Conservation (phyloP, 2,113 vertebrate genomes). For the Echinops telfairi region DNA sequence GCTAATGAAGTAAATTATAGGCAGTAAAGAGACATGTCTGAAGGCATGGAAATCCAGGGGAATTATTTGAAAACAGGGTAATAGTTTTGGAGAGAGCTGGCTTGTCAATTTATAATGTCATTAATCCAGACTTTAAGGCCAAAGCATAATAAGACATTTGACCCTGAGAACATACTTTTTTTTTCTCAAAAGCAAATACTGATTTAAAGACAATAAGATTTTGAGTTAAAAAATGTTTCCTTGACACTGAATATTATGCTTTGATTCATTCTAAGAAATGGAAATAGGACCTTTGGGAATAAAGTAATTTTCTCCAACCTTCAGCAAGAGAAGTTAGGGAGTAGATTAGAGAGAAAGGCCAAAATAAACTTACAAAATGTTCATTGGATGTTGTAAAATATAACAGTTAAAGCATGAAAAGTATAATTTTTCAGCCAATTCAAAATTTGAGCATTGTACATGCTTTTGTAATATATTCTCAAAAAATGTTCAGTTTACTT, state of each 20-base stretch:
- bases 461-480: background rate
- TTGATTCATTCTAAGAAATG: background rate
- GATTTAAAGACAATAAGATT: background rate
- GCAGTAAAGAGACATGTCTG: background rate
- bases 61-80: background rate
- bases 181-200: background rate
- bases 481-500: background rate
- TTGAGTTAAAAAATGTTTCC: background rate
- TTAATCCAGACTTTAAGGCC: background rate
- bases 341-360: background rate
- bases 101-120: background rate
- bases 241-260: background rate
- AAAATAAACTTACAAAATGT: background rate
- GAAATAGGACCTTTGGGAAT: background rate
- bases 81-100: background rate
- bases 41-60: background rate
- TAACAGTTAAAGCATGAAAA: background rate
- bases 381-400: background rate
- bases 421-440: background rate
- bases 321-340: background rate
- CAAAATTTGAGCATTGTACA: background rate
- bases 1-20: background rate
- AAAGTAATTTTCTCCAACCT: rapidly evolving
- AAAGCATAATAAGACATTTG: background rate
- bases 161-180: background rate